Percentiles rank a stretch among this genome's conserved stretches.
Conservation (phyloP, 2,113 vertebrate species). For the Crotalus viridis region DNA sequence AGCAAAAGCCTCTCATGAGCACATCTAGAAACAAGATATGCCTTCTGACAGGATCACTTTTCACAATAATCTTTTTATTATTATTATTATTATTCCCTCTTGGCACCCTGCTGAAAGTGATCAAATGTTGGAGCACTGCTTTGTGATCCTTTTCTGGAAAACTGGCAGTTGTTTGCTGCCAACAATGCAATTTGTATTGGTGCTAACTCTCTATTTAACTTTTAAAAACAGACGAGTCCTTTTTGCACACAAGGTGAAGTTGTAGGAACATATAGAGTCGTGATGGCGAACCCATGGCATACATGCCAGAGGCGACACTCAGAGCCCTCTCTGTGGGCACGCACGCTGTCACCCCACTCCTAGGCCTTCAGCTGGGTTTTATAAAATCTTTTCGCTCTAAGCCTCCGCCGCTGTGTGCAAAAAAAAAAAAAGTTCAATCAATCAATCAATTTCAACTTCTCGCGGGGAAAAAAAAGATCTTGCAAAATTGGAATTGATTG, state of each 20-base stretch:
- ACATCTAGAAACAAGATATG: neutral
- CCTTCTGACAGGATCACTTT: neutral
- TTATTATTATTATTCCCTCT: neutral
- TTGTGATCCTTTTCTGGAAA: neutral
- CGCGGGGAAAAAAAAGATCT: no score
- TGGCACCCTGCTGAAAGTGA: neutral
- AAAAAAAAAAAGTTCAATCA: no score
- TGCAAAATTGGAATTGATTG: no score
- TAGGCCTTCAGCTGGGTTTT: no score
- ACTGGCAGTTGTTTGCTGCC: neutral
- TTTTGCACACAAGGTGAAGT: neutral
- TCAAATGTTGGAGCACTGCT: neutral
- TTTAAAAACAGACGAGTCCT: neutral
- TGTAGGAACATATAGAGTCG: neutral
- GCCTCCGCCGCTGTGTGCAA: no score
- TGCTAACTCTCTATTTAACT: neutral
- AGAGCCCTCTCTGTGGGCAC: no score
- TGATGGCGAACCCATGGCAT: no score
- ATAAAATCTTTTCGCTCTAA: no score
- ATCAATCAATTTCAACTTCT: no score
- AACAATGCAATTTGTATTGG: neutral
- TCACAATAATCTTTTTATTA: neutral
- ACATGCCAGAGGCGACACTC: no score
- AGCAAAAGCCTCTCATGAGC: neutral
- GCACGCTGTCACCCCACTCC: no score